A percentile compares a stretch with the other conserved stretches of the same genome.
These are phyloP conservation scores for Hassar affinis DNA, from an alignment of 2,113 vertebrate species.

Conservation along the genomic window DNA sequence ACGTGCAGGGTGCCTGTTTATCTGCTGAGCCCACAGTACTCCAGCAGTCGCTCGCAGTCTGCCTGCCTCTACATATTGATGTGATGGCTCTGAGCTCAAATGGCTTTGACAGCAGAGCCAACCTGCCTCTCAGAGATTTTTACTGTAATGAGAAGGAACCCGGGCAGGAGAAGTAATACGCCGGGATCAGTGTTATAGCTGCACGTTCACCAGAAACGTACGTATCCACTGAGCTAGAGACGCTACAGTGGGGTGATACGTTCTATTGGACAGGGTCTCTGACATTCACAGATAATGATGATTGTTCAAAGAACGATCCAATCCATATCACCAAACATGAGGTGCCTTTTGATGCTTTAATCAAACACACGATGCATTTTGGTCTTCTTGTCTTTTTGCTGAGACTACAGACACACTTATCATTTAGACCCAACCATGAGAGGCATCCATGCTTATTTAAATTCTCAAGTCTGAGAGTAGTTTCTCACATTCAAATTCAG, in stretches of 20 bases:
- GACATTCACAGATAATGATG: not conserved
- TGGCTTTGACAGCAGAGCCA: slow-evolving; percentile 32
- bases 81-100: slow-evolving; percentile 25
- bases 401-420: not conserved
- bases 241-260: not conserved
- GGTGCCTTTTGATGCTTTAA: not conserved
- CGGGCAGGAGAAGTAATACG: slow-evolving; percentile 7
- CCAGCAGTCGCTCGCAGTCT: slow-evolving; percentile 21
- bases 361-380: not conserved
- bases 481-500: no score
- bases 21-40: slow-evolving; percentile 43
- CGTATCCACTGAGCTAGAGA: not conserved
- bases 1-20: slow-evolving; percentile 43
- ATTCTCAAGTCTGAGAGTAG: not conserved
- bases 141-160: slow-evolving; percentile 37
- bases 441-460: not conserved
- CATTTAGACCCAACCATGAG: not conserved
- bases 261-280: not conserved
- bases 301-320: not conserved
- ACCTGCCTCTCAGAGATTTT: slow-evolving; percentile 19
- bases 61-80: slow-evolving; percentile 28
- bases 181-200: slow-evolving; percentile 26
- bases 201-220: not conserved
- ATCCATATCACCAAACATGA: not conserved
- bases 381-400: not conserved